A percentile compares a stretch with the other conserved stretches of the same genome.
Evolutionary conservation across 2,888 invertebrate species (phyloP).

Genomic region (Drosophila fulvimacula): DNA sequence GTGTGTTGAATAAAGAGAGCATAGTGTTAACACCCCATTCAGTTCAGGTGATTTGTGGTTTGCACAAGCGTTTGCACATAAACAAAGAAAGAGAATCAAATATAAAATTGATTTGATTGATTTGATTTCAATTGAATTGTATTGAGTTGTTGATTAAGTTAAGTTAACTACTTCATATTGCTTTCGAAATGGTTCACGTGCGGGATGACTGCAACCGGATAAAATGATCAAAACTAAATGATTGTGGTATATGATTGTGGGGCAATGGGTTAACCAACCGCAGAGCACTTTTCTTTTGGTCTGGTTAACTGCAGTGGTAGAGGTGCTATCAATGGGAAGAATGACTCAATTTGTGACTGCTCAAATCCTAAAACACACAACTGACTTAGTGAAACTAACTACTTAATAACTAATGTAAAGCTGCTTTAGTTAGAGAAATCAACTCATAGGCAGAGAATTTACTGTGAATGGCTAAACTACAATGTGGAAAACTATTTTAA

Average conservation of each 20-base stretch:
- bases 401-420: not conserved
- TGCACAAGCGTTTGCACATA: conserved; percentile 69
- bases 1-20: conserved; percentile 37
- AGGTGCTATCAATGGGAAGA: not conserved
- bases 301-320: not conserved
- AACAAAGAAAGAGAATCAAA: conserved; percentile 71
- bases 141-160: conserved; percentile 24
- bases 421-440: not conserved
- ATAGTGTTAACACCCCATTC: conserved; percentile 61
- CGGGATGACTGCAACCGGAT: conserved; percentile 24
- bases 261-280: conserved; percentile 9
- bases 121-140: conserved; percentile 10
- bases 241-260: conserved; percentile 26
- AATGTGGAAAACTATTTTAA: not conserved
- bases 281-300: conserved; percentile 17
- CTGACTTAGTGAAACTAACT: not conserved
- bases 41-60: conserved; percentile 52
- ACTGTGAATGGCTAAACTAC: conserved; percentile 1
- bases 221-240: conserved; percentile 32
- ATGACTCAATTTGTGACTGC: conserved; percentile 14
- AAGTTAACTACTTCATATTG: conserved; percentile 37
- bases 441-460: not conserved
- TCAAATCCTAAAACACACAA: not conserved
- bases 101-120: conserved; percentile 32
- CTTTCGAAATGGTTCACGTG: conserved; percentile 38